Evolutionary conservation across 2,888 invertebrate genomes (phyloP), one percentile per base, ranked within the genome.

Genomic region (Reticulitermes lucifugus): DNA sequence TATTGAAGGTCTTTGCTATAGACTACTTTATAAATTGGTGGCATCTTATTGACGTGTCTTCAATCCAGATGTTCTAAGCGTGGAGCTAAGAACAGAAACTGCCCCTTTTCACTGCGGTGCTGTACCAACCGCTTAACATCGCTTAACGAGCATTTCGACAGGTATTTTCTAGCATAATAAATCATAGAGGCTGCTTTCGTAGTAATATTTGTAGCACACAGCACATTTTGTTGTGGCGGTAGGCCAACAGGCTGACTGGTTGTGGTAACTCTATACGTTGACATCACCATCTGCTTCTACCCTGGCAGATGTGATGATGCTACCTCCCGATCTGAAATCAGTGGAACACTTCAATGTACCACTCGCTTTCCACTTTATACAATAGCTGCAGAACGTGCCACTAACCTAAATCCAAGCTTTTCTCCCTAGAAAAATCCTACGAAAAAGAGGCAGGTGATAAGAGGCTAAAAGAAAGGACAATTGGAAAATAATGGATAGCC

Each of bases 401-500:
- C 79, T 79, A 79, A 79, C 79, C 79, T 55, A 79, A 79, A 79
- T 79, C 79, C 79, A 79, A 55, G 79, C 79, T 79, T 79, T 79
- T 79, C 79, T 51, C 55, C 79, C 79, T 79, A 55, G 46, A 79
- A 79, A 79, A 79, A 25, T 79, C 79, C 79, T 79, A 35, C 46
- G 12, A 51, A 25, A 51, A 79, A n/a, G 55, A 51, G 79, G 79
- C 79, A 79, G 79, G 79, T 79, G 79, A 79, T 79, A 79, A 79
- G 14, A 79, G n/a, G 51, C n/a, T 65, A 65, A 65, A 65, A 18
- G 79, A 79, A 79, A 79, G 79, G 79, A 79, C 79, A 79, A 79
- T 25, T 46, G 51, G 51, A 79, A 79, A 51, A 79, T 79, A 79
- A 79, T 79, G 51, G 55, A 79, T 79, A 51, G 79, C 12, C 25